Evolutionary conservation across 2,888 invertebrate genomes (phyloP).

Genomic region (Cyrtodaria siliqua): DNA sequence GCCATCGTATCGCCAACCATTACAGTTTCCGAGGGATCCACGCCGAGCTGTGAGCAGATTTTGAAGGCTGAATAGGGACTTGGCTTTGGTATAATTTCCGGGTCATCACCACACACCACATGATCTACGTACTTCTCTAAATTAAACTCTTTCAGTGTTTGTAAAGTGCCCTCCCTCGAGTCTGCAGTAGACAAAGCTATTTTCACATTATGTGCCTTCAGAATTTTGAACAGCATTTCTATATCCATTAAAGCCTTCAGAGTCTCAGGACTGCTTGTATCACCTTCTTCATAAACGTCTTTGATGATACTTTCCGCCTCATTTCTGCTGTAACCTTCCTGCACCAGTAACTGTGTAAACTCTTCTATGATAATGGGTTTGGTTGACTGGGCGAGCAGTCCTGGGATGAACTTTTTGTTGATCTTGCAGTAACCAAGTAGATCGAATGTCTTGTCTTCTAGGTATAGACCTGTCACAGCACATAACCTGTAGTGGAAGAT

Average conservation of each 20-base stretch:
- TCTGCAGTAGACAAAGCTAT: conserved; percentile 87
- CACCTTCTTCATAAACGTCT: conserved; percentile 81
- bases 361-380: conserved; percentile 72
- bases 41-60: conserved; percentile 80
- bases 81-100: conserved; percentile 85
- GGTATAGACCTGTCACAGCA: conserved; percentile 80
- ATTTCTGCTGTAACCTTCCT: conserved; percentile 72
- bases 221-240: conserved; percentile 83
- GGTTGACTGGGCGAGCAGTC: conserved; percentile 86
- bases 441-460: conserved; percentile 84
- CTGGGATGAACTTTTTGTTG: conserved; percentile 81
- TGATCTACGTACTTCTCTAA: conserved; percentile 83
- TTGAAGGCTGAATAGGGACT: conserved; percentile 85
- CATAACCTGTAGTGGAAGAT: conserved; percentile 68
- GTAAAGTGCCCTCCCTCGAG: conserved; percentile 78
- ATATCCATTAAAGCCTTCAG: conserved; percentile 85
- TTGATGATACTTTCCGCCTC: conserved; percentile 76
- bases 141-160: conserved; percentile 70
- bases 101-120: conserved; percentile 86
- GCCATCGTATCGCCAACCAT: conserved; percentile 87
- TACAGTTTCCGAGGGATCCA: conserved; percentile 79
- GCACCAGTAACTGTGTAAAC: conserved; percentile 74
- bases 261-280: conserved; percentile 74
- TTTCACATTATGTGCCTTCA: conserved; percentile 85
- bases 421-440: conserved; percentile 85